Conservation (phyloP, 2,113 vertebrate genomes). For the Poicephalus meyeri region DNA sequence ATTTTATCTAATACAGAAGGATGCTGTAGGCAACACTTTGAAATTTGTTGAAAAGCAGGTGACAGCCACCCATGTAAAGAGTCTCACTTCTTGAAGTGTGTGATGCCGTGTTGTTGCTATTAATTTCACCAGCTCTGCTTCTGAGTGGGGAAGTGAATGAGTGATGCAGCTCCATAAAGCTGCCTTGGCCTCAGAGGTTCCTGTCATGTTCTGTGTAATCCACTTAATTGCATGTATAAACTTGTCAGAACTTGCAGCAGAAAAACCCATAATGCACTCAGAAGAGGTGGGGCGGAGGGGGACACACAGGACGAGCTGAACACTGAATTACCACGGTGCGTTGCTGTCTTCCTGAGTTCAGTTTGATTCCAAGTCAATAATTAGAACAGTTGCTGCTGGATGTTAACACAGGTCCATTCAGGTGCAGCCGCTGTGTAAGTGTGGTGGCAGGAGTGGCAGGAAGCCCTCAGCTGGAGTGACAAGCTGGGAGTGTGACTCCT, state of each 20-base stretch:
- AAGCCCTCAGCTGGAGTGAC: neutral
- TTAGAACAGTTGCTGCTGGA: neutral
- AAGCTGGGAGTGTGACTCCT: rapidly evolving
- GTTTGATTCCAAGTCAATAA: neutral
- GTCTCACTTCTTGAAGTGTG: conserved; percentile 25
- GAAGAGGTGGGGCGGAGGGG: neutral
- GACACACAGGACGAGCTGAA: neutral
- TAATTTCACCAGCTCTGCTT: conserved; percentile 34
- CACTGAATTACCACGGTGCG: neutral
- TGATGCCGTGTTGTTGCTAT: neutral
- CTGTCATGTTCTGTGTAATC: conserved; percentile 44
- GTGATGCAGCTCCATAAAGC: neutral
- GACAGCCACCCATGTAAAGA: conserved; percentile 39
- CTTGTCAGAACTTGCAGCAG: conserved; percentile 47
- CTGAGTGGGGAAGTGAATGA: neutral
- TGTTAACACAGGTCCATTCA: neutral
- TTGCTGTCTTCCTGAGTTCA: neutral
- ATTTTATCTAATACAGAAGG: conserved; percentile 43
- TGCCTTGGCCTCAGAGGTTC: neutral
- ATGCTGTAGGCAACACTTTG: conserved; percentile 51
- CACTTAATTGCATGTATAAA: conserved; percentile 56
- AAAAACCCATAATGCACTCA: conserved; percentile 2
- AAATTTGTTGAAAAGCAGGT: conserved; percentile 65
- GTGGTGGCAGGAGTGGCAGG: neutral
- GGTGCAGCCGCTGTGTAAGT: neutral